phyloP scores from a whole-genome alignment of 2,113 vertebrate species.

The Hemibagrus wyckioides region DNA sequence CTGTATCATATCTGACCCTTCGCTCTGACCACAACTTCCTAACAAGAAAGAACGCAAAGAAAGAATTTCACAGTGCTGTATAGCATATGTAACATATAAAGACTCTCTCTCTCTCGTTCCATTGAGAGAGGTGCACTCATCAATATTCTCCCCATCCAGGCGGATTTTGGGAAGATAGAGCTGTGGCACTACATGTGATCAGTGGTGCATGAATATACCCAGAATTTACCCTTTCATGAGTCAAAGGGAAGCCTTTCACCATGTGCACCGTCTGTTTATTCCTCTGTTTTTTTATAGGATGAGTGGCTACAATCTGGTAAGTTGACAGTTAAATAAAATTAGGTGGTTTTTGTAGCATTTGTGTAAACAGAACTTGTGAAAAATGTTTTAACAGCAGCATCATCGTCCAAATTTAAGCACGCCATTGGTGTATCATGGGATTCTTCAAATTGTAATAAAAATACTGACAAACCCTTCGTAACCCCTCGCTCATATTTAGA shows the following conservation, averaged over 20 bases:
- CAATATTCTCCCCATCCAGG: not conserved
- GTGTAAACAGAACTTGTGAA: not conserved
- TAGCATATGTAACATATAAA: no score
- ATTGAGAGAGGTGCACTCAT: not conserved
- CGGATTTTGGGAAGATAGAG: not conserved
- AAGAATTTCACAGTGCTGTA: no score
- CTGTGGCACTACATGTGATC: not conserved
- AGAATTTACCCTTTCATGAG: not conserved
- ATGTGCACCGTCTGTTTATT: not conserved
- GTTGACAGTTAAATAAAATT: not conserved
- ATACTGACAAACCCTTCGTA: not conserved
- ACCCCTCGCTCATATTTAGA: not conserved
- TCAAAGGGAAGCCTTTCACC: not conserved
- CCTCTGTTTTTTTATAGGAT: not conserved
- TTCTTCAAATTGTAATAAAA: not conserved
- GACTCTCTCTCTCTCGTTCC: not conserved
- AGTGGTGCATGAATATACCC: constrained; percentile 18
- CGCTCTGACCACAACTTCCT: no score
- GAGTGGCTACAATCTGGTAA: not conserved
- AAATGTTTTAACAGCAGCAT: not conserved
- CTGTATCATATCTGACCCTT: no score
- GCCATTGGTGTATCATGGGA: not conserved
- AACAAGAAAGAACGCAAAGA: no score
- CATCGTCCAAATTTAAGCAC: not conserved
- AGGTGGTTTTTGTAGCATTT: not conserved